These are phyloP conservation scores for Drosophila mulleri DNA, from an alignment of 2,888 invertebrate genomes.

Conservation along the genomic window DNA sequence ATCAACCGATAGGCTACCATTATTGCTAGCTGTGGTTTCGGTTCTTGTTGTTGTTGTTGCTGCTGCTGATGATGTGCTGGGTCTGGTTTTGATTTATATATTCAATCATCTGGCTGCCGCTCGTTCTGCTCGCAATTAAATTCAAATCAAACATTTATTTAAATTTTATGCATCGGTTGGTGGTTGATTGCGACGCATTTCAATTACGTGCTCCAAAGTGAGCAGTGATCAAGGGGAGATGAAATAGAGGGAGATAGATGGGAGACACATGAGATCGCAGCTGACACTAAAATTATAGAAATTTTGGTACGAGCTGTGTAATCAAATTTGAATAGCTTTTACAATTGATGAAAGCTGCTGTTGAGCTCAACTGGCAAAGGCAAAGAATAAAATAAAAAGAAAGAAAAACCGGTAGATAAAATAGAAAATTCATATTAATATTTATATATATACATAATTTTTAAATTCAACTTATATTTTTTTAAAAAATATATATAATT, in stretches of 20 bases:
- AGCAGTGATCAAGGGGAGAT: background rate
- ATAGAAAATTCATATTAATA: too few species aligned
- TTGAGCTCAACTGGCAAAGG: too few species aligned
- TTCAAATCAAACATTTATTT: constrained; percentile 83
- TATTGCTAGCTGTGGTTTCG: constrained; percentile 17
- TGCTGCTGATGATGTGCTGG: constrained; percentile 34
- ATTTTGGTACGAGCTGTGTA: background rate
- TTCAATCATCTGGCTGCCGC: constrained; percentile 52
- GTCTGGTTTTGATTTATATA: constrained; percentile 55
- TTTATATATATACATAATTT: too few species aligned
- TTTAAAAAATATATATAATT: too few species aligned
- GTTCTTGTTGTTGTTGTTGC: constrained; percentile 25
- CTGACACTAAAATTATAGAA: background rate
- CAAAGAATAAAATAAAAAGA: too few species aligned
- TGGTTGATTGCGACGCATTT: constrained; percentile 71
- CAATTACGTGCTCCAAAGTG: constrained; percentile 28
- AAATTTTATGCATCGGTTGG: constrained; percentile 81
- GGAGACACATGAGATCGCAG: background rate
- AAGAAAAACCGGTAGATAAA: too few species aligned
- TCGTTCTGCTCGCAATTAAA: constrained; percentile 76
- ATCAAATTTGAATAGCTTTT: too few species aligned
- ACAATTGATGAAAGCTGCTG: too few species aligned
- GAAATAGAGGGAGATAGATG: background rate
- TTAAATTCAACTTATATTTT: too few species aligned
- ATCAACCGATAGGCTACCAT: constrained; percentile 51